Evolutionary conservation across 2,888 invertebrate species (phyloP), one percentile per base, ranked within the genome.

Genomic region (Pachycephus smyrnensis): DNA sequence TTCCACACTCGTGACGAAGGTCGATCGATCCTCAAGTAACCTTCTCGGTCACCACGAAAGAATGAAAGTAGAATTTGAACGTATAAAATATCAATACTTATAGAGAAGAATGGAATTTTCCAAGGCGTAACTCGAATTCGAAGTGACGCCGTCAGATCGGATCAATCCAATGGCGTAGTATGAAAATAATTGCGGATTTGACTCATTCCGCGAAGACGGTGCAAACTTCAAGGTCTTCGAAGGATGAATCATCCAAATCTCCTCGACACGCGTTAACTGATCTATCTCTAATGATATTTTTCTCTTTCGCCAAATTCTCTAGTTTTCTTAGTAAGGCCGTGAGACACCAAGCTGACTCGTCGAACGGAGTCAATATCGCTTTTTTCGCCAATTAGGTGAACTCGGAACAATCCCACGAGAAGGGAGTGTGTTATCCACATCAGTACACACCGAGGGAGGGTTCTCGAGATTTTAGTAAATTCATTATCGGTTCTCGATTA

Each of bases 211-310:
- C 81, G 79, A 77, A 36, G 82, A 85, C 77, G 81, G 86, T 80
- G 80, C 81, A 79, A 80, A 82, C 77, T 80, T 81, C 85, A 85
- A 86, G 86, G 86, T 78, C 37, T 32, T 69, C 37, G n/a, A 75
- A 3, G 68, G 55, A 79, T 88, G 87, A 88, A 80, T 87, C 88
- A 88, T 82, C 82, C 82, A 86, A 88, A 86, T 88, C 84, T 83
- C 82, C 77, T 75, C 80, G 76, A 55, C 23, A 23, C 55, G 9
- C 15, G 23, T 55, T 23, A 55, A 23, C 55, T 9, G 55, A 55
- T 55, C 9, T n/a, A n/a, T n/a, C n/a, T n/a, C n/a, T 55, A 55
- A 55, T 55, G 55, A 55, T 23, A 55, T 55, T 55, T 23, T 55
- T 55, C 55, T 23, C 55, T 55, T 55, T 55, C 23, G 1, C 55